Evolutionary conservation across 2,113 vertebrate species (phyloP), one percentile per base, ranked within the genome.

Genomic region (Epinephelus moara): DNA sequence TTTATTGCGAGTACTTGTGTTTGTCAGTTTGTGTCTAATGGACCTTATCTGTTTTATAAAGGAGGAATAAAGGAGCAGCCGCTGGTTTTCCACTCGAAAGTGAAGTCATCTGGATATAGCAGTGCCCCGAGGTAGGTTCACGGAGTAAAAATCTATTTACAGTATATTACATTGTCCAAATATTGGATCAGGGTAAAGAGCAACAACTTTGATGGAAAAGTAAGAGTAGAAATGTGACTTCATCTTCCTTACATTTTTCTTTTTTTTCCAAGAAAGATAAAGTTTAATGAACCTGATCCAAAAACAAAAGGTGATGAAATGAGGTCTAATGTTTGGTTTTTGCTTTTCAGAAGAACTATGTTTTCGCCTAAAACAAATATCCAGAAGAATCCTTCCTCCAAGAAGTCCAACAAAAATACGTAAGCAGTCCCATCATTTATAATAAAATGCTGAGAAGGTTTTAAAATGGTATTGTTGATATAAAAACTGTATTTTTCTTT

Each of bases 101-200:
- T 98, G 60, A 96, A 94, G 67, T 98, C 97, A 4, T 99, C 97
- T 49, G 97, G 97, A 47, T 98, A 98, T 50, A 85, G 87, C 14
- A 70, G 82, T 9, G 78, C 93, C 53, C 96, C 96, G 12, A 92
- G 62, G 97, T 98, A 88, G 91, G 96, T 93, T 81, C 18, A 53
- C n/a, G 66, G 18, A 40, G 23, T 21, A 15, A 55, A 17, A 75
- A 72, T 70, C 0, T 13, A 73, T 76, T 75, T 40, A 55, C 12
- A 23, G 4, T 71, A 52, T n/a, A 59, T 27, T 79, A 9, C 1
- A 60, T 52, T 52, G 30, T 67, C 64, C 6, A 27, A 45, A 59
- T 37, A n/a, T n/a, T 30, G 53, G n/a, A 50, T 25, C 1, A 30
- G 17, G 23, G 2, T 40, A 59, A 47, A 37, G 1, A 37, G 4